phyloP scores from a whole-genome alignment of 2,888 invertebrate species.

The Parnassius smintheus region DNA sequence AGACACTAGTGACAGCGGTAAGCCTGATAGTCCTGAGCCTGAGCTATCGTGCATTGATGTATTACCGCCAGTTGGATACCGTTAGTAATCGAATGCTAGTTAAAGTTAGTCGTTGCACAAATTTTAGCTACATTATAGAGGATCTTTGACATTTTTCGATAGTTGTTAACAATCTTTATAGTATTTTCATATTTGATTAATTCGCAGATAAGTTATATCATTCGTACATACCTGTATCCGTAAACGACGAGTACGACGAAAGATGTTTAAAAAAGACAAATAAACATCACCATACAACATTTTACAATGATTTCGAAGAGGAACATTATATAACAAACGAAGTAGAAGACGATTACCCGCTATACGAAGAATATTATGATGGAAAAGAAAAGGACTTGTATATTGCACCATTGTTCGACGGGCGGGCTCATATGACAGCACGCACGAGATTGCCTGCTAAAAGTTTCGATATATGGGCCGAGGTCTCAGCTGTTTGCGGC shows the following conservation, averaged over 20 bases:
- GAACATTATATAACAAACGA: slow-evolving; percentile 51
- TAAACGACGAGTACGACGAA: slow-evolving; percentile 21
- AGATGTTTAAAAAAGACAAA: slow-evolving; percentile 38
- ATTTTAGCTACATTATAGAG: slow-evolving; percentile 26
- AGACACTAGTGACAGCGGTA: slow-evolving; percentile 73
- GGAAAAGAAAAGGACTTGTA: slow-evolving; percentile 54
- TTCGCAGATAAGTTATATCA: slow-evolving; percentile 63
- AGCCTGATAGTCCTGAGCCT: slow-evolving; percentile 72
- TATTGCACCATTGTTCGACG: slow-evolving; percentile 69
- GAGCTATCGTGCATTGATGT: slow-evolving; percentile 68
- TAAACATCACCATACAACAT: slow-evolving; percentile 34
- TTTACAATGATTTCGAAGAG: slow-evolving; percentile 44
- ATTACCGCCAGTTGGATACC: slow-evolving; percentile 71
- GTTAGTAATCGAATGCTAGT: slow-evolving; percentile 57
- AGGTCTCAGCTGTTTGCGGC: slow-evolving; percentile 67
- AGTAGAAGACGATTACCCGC: slow-evolving; percentile 53
- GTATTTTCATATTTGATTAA: slow-evolving; percentile 45
- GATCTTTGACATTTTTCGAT: slow-evolving; percentile 14
- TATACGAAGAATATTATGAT: slow-evolving; percentile 56
- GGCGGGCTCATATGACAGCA: slow-evolving; percentile 60
- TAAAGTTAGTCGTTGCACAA: slow-evolving; percentile 35
- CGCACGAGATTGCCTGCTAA: slow-evolving; percentile 65
- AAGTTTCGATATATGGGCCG: slow-evolving; percentile 73
- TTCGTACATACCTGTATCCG: slow-evolving; percentile 17
- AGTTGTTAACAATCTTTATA: slow-evolving; percentile 26